Conservation (phyloP, 23 tunicate species). For the Styela plicata region DNA sequence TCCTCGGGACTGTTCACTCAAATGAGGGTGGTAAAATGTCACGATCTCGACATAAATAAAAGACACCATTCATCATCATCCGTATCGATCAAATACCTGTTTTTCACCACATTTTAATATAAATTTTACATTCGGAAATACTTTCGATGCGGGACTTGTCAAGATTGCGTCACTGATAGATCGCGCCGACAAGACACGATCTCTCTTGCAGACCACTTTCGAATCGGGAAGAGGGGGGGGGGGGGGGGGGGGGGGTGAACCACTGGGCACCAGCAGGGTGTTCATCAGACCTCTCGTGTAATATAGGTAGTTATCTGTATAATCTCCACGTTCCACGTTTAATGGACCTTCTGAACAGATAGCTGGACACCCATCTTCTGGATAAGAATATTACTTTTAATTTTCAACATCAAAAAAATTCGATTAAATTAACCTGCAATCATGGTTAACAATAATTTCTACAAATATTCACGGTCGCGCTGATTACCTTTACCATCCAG, state of each 20-base stretch:
- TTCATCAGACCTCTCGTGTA: too few species aligned
- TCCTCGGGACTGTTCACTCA: too few species aligned
- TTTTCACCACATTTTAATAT: not conserved
- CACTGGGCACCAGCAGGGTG: too few species aligned
- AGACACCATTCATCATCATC: not conserved
- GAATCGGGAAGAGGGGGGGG: not conserved
- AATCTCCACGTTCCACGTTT: not conserved
- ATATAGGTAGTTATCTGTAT: too few species aligned
- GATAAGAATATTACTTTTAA: too few species aligned
- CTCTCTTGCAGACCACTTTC: not conserved
- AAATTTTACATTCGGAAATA: not conserved
- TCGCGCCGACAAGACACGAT: too few species aligned
- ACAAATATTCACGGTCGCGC: not conserved
- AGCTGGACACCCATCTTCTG: too few species aligned
- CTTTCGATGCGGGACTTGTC: not conserved
- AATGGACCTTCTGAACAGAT: too few species aligned
- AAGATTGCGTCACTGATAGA: too few species aligned
- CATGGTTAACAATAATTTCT: not conserved
- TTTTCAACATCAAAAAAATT: not conserved
- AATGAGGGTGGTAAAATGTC: too few species aligned
- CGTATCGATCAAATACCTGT: not conserved
- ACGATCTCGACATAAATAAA: not conserved
- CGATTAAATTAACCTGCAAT: not conserved
- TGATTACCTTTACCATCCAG: not conserved
- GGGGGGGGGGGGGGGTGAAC: too few species aligned